Conservation (phyloP, 2,113 vertebrate genomes). For the rat (Rattus norvegicus) region GRCr8 NC_086024.1:57097001-57097500, state of each 20-base stretch:
- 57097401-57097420: background rate
- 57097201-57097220: background rate
- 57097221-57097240: background rate
- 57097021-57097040: background rate
- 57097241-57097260: background rate
- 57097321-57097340: background rate
- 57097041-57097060: no score
- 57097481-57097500: background rate
- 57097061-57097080: no score
- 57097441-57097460: background rate
- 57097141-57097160: background rate
- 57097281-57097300: background rate
- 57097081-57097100: no score
- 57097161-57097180: background rate
- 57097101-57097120: background rate
- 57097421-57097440: background rate
- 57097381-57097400: background rate
- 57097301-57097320: constrained; percentile 17
- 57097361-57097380: background rate
- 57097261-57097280: constrained; percentile 9
- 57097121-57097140: constrained; percentile 21
- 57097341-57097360: background rate
- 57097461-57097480: background rate
- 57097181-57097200: background rate
- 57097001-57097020: no score